A percentile compares a stretch with the other conserved stretches of the same genome.
These are phyloP conservation scores for Ophion costatus DNA, from an alignment of 2,888 invertebrate genomes.

Conservation along the genomic window DNA sequence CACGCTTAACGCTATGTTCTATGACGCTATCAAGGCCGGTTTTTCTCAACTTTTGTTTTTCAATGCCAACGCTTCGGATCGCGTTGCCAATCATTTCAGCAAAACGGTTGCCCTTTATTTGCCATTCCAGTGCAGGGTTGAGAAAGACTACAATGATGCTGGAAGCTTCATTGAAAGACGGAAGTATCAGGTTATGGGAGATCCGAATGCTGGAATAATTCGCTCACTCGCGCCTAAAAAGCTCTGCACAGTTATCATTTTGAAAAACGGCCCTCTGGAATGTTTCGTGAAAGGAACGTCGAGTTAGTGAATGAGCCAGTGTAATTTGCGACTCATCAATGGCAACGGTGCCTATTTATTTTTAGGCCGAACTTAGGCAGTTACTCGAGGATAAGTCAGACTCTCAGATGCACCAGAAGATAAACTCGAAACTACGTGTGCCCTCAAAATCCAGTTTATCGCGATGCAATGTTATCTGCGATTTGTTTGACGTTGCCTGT, in stretches of 20 bases:
- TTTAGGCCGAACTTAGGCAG: neutral
- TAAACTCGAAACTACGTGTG: neutral
- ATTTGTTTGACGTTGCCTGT: too few relatives aligned
- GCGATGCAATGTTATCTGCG: neutral
- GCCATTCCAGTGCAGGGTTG: neutral
- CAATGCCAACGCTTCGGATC: too few relatives aligned
- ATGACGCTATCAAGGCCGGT: too few relatives aligned
- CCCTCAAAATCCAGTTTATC: neutral
- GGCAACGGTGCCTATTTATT: neutral
- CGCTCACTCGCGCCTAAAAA: neutral
- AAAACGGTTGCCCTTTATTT: too few relatives aligned
- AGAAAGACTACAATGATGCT: neutral
- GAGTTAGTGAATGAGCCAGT: neutral
- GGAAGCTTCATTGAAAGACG: neutral
- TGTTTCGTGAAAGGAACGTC: neutral
- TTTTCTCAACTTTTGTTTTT: too few relatives aligned
- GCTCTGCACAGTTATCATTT: neutral
- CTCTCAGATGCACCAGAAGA: neutral
- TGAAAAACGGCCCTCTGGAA: neutral
- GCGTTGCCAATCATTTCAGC: too few relatives aligned
- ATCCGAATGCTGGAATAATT: neutral
- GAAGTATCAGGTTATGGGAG: neutral
- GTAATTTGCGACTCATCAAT: neutral
- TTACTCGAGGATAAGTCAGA: neutral
- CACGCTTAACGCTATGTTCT: too few relatives aligned